A percentile compares a stretch with the other conserved stretches of the same genome.
Evolutionary conservation across 2,113 vertebrate genomes (phyloP).

Genomic region (Spermophilus dauricus): DNA sequence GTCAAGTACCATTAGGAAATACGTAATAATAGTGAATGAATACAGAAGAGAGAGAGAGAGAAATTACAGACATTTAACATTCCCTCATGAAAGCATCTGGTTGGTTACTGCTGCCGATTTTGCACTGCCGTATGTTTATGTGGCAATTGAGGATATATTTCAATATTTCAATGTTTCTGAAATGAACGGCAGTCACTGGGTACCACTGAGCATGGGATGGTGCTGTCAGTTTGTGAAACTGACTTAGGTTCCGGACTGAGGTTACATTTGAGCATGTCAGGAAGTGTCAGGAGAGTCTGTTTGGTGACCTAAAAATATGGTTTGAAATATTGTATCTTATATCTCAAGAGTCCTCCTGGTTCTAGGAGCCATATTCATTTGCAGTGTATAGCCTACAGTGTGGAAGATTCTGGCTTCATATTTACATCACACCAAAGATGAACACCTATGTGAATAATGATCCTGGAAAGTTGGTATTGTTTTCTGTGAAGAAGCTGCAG

Average conservation of each 20-base stretch:
- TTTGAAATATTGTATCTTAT: neutral
- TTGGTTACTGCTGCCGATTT: neutral
- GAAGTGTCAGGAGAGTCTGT: neutral
- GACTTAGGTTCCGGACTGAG: neutral
- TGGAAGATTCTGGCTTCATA: neutral
- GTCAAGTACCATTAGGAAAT: neutral
- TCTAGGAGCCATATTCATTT: neutral
- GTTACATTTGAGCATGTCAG: neutral
- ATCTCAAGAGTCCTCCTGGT: neutral
- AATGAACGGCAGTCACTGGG: neutral
- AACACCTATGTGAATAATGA: neutral
- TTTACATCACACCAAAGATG: neutral
- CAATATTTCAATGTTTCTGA: slow-evolving; percentile 8
- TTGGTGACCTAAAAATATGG: neutral
- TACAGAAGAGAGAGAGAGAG: too few species aligned
- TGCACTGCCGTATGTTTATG: neutral
- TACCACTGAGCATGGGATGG: neutral
- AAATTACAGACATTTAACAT: neutral
- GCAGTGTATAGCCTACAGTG: neutral
- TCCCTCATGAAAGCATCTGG: neutral
- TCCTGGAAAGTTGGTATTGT: neutral
- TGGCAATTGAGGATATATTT: neutral
- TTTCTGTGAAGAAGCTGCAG: neutral
- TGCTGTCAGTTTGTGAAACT: neutral
- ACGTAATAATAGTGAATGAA: neutral